These are phyloP conservation scores for Epirrita christyi DNA, from an alignment of 2,888 invertebrate species.

Conservation along the genomic window DNA sequence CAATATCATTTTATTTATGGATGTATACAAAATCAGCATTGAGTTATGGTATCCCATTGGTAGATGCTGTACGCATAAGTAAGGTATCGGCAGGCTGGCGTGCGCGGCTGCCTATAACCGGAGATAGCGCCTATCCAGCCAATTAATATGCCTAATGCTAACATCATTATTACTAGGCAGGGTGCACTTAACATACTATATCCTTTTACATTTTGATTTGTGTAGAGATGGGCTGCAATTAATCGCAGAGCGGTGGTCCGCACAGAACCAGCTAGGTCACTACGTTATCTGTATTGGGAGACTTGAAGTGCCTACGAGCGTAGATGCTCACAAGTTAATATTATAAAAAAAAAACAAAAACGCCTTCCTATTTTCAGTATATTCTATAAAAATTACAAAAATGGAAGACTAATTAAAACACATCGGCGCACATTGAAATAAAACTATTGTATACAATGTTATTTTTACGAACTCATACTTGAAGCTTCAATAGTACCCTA, in stretches of 20 bases:
- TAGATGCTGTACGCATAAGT: slow-evolving; percentile 35
- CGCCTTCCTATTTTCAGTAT: no score
- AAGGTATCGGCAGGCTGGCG: slow-evolving; percentile 42
- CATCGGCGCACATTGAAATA: no score
- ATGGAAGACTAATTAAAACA: no score
- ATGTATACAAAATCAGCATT: slow-evolving; percentile 35
- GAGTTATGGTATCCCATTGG: slow-evolving; percentile 49
- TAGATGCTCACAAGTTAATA: no score
- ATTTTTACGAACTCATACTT: no score
- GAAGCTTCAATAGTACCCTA: no score
- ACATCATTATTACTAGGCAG: slow-evolving; percentile 83
- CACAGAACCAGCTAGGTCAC: slow-evolving; percentile 16
- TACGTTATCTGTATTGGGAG: no score
- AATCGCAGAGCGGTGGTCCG: slow-evolving; percentile 75
- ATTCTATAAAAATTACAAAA: no score
- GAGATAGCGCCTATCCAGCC: slow-evolving; percentile 78
- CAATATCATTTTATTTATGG: slow-evolving; percentile 49
- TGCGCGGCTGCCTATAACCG: slow-evolving; percentile 61
- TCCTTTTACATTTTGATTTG: slow-evolving; percentile 85
- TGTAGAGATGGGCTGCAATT: slow-evolving; percentile 78
- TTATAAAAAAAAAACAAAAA: no score
- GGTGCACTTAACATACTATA: slow-evolving; percentile 83
- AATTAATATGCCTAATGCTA: slow-evolving; percentile 85
- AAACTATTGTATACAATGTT: no score
- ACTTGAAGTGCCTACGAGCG: no score